A percentile compares a stretch with the other conserved stretches of the same genome.
These are phyloP conservation scores for Sternarchorhynchus goeldii DNA, from an alignment of 2,797 vertebrate species.

Conservation along the genomic window DNA sequence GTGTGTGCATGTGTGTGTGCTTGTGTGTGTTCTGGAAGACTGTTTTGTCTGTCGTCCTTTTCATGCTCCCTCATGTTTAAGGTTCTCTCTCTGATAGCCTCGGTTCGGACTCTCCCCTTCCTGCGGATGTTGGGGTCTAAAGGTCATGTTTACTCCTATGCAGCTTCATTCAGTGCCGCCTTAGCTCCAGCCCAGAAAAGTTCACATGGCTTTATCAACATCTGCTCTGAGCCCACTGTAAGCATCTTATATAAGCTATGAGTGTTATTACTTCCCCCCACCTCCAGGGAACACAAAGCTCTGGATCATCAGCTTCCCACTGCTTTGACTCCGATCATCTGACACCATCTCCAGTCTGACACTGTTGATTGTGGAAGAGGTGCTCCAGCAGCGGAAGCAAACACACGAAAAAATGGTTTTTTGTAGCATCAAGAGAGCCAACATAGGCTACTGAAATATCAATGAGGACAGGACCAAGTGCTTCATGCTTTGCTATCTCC, in stretches of 20 bases:
- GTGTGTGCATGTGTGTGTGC: too few relatives aligned
- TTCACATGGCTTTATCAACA: slow-evolving; percentile 39
- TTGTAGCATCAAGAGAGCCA: neutral
- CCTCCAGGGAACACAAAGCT: slow-evolving; percentile 38
- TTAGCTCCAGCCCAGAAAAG: slow-evolving; percentile 30
- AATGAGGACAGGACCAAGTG: neutral
- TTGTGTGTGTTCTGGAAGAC: neutral
- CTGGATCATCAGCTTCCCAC: slow-evolving; percentile 38
- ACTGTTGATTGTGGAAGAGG: neutral
- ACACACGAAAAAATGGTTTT: neutral
- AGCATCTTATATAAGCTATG: slow-evolving; percentile 47
- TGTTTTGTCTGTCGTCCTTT: slow-evolving; percentile 26
- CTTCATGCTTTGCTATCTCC: neutral
- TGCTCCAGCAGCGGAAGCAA: slow-evolving; percentile 13
- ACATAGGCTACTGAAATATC: neutral
- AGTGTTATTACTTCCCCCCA: slow-evolving; percentile 36
- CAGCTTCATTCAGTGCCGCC: slow-evolving; percentile 33
- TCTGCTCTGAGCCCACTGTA: slow-evolving; percentile 41
- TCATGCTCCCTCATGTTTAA: slow-evolving; percentile 45
- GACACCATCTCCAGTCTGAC: slow-evolving; percentile 2
- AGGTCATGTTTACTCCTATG: slow-evolving; percentile 50
- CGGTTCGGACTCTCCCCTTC: slow-evolving; percentile 46
- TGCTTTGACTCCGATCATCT: slow-evolving; percentile 27
- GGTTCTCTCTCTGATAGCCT: slow-evolving; percentile 47
- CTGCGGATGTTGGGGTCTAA: slow-evolving; percentile 54